Percentiles rank a stretch among this genome's conserved stretches.
Evolutionary conservation across 2,888 invertebrate genomes (phyloP).

Genomic region (Drosophila mimetica): DNA sequence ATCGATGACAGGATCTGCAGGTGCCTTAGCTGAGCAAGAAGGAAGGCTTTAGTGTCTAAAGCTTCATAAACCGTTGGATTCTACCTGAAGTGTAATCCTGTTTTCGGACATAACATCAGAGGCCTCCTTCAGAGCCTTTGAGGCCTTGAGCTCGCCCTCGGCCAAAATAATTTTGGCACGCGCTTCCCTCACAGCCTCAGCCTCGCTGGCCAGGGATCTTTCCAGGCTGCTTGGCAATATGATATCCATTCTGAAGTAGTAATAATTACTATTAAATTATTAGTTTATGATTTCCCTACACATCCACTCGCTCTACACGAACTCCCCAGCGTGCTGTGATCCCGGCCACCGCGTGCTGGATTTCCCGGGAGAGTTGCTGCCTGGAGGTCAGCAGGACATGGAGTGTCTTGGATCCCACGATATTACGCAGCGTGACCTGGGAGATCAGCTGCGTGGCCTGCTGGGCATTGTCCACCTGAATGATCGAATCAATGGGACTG

Average conservation of each 20-base stretch:
- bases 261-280: not conserved
- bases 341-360: constrained; percentile 92
- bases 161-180: constrained; percentile 81
- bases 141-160: constrained; percentile 74
- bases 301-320: constrained; percentile 95
- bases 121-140: constrained; percentile 70
- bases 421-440: constrained; percentile 93
- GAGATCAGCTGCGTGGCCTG: constrained; percentile 91
- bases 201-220: constrained; percentile 77
- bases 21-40: constrained; percentile 63
- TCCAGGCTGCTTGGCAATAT: constrained; percentile 65
- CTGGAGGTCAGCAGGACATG: constrained; percentile 95
- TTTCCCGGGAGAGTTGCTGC: constrained; percentile 93
- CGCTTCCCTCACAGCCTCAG: constrained; percentile 76
- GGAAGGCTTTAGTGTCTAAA: not conserved
- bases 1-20: constrained; percentile 72
- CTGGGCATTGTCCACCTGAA: constrained; percentile 86
- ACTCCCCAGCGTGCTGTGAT: constrained; percentile 96
- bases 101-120: constrained; percentile 77
- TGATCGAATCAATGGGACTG: constrained; percentile 89
- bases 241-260: constrained; percentile 68
- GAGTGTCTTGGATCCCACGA: constrained; percentile 94
- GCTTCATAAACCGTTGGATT: too few relatives aligned
- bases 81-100: constrained; percentile 74
- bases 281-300: constrained; percentile 86